Percentiles rank a stretch among this genome's conserved stretches.
Conservation (phyloP, 2,797 vertebrate species). For the Heliangelus exortis region DNA sequence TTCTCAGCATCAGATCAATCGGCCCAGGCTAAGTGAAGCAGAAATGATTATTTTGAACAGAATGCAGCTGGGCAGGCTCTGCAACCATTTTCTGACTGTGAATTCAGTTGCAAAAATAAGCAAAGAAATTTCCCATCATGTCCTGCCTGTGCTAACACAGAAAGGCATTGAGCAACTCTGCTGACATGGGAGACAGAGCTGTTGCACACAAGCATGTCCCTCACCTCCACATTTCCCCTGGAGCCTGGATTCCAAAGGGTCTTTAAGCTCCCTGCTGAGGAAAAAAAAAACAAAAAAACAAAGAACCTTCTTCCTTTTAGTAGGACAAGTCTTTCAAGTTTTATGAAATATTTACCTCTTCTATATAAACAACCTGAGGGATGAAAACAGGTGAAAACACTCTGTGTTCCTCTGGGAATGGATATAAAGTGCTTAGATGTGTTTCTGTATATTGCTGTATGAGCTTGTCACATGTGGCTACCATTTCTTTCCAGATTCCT, state of each 20-base stretch:
- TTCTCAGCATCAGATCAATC: not conserved
- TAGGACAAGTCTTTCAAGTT: not conserved
- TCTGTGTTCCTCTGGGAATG: not conserved
- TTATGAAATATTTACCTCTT: not conserved
- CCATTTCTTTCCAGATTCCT: not conserved
- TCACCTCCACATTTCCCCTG: not conserved
- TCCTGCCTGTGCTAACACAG: not conserved
- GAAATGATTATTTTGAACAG: not conserved
- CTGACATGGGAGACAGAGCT: accelerated
- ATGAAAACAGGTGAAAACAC: not conserved
- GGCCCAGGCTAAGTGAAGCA: not conserved
- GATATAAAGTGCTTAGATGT: not conserved
- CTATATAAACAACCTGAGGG: not conserved
- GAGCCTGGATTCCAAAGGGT: not conserved
- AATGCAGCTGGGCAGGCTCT: not conserved
- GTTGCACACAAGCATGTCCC: not conserved
- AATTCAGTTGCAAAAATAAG: not conserved
- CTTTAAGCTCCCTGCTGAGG: not conserved
- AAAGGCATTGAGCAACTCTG: not conserved
- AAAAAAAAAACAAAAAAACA: not conserved
- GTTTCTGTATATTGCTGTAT: not conserved
- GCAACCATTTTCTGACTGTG: not conserved
- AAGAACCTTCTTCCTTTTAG: not conserved
- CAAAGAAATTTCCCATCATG: not conserved
- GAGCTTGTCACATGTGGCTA: not conserved